phyloP scores from a whole-genome alignment of 2,113 vertebrate species.

The Dipodomys spectabilis region DNA sequence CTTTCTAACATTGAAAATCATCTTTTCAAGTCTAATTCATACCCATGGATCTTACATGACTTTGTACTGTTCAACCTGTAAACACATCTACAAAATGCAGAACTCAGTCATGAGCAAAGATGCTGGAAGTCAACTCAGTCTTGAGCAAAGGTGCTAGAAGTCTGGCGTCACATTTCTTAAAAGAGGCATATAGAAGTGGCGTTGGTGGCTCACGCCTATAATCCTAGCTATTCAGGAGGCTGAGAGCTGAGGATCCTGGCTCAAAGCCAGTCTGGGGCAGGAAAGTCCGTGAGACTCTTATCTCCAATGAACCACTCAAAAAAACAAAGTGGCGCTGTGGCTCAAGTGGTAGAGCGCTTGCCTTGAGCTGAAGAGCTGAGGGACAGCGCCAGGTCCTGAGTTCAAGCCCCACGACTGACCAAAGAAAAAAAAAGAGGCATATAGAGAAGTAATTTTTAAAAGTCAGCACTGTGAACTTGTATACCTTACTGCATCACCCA shows the following conservation, averaged over 20 bases:
- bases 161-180: constrained; percentile 41
- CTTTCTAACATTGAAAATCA: neutral
- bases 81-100: constrained; percentile 34
- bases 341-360: too few species aligned
- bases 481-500: neutral
- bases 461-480: neutral
- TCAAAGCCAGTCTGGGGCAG: too few species aligned
- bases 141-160: constrained; percentile 20
- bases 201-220: too few species aligned
- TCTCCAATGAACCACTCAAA: too few species aligned
- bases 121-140: neutral
- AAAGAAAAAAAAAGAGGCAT: neutral
- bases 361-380: too few species aligned
- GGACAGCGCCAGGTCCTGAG: too few species aligned
- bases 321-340: too few species aligned
- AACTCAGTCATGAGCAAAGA: constrained; percentile 22
- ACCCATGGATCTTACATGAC: neutral
- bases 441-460: neutral
- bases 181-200: neutral
- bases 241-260: too few species aligned
- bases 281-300: too few species aligned
- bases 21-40: neutral
- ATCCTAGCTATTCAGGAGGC: too few species aligned
- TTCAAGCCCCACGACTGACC: too few species aligned
- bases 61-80: neutral